Percentiles rank a stretch among this genome's conserved stretches.
Conservation (phyloP, 2,113 vertebrate species). For the Zapornia atra region DNA sequence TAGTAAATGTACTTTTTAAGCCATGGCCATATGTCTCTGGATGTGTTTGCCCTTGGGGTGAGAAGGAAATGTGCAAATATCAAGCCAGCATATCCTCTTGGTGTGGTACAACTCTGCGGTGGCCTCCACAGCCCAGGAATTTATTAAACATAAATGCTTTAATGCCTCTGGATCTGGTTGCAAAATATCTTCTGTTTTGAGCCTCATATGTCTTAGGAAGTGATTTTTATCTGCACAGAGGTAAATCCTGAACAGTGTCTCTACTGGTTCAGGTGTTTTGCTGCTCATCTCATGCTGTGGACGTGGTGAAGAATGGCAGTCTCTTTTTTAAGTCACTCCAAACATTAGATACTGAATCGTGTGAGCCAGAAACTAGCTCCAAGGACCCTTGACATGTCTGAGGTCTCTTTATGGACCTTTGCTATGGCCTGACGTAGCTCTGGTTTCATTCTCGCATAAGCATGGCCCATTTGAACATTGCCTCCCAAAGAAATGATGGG, state of each 20-base stretch:
- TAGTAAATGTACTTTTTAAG: not conserved
- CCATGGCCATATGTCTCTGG: not conserved
- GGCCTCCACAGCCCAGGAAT: not conserved
- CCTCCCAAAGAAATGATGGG: rapidly evolving
- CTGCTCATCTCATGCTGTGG: not conserved
- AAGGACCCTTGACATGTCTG: not conserved
- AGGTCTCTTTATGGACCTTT: not conserved
- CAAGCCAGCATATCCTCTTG: not conserved
- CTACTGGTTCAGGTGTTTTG: not conserved
- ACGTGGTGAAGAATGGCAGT: rapidly evolving
- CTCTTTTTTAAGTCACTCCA: not conserved
- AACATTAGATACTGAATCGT: not conserved
- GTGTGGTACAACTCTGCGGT: not conserved
- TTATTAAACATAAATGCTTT: not conserved
- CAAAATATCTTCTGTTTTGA: not conserved
- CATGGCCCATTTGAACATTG: not conserved
- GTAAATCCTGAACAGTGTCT: not conserved
- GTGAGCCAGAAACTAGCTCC: not conserved
- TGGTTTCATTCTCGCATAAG: not conserved
- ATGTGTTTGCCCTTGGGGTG: not conserved
- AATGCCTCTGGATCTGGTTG: not conserved
- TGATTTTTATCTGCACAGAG: not conserved
- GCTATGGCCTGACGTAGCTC: not conserved
- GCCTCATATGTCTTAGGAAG: not conserved
- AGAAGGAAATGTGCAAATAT: not conserved